Evolutionary conservation across 1,140 invertebrate species (phyloP).

Genomic region (Melanaphis sacchari): DNA sequence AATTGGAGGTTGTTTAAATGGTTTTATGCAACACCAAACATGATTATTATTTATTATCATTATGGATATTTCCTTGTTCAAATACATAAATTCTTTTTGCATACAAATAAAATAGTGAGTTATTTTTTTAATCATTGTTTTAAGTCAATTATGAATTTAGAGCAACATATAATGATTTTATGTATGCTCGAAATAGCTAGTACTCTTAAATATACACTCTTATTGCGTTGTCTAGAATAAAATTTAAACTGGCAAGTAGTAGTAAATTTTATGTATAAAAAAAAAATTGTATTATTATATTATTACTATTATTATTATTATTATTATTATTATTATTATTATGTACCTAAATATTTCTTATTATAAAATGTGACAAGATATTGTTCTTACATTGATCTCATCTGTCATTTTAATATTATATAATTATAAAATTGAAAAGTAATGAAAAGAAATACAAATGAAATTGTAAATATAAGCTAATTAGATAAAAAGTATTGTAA

Average conservation of each 20-base stretch:
- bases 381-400: conserved; percentile 50
- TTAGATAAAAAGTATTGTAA: neutral
- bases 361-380: conserved; percentile 42
- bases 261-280: neutral
- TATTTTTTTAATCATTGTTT: neutral
- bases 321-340: conserved; percentile 24
- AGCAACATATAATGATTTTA: neutral
- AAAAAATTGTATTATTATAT: conserved; percentile 45
- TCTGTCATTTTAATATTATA: conserved; percentile 32
- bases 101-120: neutral
- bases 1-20: neutral
- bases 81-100: neutral
- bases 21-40: neutral
- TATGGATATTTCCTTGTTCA: neutral
- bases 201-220: neutral
- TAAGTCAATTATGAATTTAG: neutral
- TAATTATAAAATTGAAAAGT: conserved; percentile 2
- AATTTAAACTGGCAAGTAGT: neutral
- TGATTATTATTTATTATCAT: neutral
- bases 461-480: conserved; percentile 11
- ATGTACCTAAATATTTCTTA: conserved; percentile 4
- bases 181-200: neutral
- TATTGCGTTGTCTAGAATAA: neutral
- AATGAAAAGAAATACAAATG: neutral
- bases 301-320: neutral